phyloP scores from a whole-genome alignment of 2,797 vertebrate genomes.

The Alca torda region DNA sequence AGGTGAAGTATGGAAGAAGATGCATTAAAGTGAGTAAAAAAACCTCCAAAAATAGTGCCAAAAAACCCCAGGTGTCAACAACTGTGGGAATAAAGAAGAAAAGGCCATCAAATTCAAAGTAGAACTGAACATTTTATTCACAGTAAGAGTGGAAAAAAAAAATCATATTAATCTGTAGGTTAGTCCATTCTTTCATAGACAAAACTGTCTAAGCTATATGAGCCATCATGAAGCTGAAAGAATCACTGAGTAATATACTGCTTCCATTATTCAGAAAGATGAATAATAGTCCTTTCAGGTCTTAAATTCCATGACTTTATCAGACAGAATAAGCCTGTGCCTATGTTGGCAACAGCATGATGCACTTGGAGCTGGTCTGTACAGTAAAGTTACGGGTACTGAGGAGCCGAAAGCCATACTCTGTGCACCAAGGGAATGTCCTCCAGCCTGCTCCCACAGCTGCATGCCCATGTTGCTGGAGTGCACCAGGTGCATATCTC shows the following conservation, averaged over 20 bases:
- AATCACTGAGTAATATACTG: neutral
- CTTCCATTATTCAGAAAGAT: neutral
- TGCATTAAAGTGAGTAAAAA: neutral
- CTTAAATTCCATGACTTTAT: neutral
- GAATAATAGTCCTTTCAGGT: neutral
- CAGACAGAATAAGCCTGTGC: neutral
- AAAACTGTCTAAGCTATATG: neutral
- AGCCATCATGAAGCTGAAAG: neutral
- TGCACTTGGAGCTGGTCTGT: neutral
- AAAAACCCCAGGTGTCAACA: neutral
- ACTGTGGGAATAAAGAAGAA: neutral
- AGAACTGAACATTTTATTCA: neutral
- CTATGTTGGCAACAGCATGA: neutral
- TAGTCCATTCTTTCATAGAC: neutral
- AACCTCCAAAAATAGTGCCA: neutral
- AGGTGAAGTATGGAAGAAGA: neutral
- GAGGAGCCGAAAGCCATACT: neutral
- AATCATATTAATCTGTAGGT: neutral
- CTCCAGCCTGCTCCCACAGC: neutral
- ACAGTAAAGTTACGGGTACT: too few species aligned
- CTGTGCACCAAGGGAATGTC: accelerated
- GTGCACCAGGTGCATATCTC: neutral
- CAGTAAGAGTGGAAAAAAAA: neutral
- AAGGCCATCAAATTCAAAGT: neutral
- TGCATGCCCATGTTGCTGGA: accelerated